Evolutionary conservation across 2,888 invertebrate species (phyloP).

Genomic region (Tiliacea citrago): DNA sequence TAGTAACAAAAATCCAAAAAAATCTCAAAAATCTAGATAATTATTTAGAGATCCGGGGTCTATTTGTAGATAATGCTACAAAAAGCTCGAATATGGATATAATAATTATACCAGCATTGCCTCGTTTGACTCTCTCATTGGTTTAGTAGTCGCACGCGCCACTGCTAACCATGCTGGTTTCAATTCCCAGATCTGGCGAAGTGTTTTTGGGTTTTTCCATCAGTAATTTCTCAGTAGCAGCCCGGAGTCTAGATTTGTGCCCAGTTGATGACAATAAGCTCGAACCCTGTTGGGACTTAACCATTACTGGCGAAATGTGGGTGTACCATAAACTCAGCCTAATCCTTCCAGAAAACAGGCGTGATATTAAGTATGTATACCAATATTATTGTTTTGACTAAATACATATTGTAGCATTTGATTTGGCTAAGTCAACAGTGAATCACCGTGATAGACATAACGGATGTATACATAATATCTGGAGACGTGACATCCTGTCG

Average conservation of each 20-base stretch:
- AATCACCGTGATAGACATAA: background rate
- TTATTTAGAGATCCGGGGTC: background rate
- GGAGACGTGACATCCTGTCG: background rate
- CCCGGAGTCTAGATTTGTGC: background rate
- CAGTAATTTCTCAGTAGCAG: too few species aligned
- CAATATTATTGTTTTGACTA: background rate
- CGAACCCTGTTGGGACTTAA: background rate
- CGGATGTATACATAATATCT: background rate
- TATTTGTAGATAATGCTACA: conserved; percentile 14
- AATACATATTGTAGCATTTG: background rate
- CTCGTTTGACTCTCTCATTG: background rate
- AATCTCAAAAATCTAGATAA: too few species aligned
- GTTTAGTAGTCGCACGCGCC: background rate
- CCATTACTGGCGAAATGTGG: background rate
- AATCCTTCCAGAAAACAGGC: background rate
- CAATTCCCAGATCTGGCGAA: background rate
- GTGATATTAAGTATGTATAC: background rate
- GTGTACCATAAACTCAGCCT: background rate
- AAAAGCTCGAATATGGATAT: conserved; percentile 18
- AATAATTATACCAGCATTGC: background rate
- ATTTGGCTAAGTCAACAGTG: background rate
- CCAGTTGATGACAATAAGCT: background rate
- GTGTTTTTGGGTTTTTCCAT: background rate
- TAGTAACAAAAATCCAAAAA: too few species aligned
- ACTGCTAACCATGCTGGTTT: background rate